These are phyloP conservation scores for Sebastes jordani DNA, from an alignment of 2,797 vertebrate genomes.

Conservation along the genomic window DNA sequence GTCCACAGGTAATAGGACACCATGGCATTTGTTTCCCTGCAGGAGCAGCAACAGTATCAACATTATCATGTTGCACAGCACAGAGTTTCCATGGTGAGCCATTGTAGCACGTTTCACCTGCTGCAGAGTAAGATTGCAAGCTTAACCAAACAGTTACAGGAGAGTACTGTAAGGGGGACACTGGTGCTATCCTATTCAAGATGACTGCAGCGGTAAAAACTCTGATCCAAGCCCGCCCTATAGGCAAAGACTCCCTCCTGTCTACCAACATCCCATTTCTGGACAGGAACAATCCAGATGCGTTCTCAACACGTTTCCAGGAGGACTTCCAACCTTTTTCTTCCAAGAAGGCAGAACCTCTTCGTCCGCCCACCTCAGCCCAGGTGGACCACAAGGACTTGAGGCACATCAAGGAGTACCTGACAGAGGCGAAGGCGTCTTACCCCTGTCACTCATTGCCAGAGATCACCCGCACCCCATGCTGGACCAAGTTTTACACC, in stretches of 20 bases:
- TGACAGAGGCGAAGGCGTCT: constrained; percentile 11
- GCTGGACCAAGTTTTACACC: constrained; percentile 13
- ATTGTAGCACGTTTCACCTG: constrained; percentile 37
- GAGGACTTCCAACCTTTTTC: constrained; percentile 20
- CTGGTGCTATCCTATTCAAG: background rate
- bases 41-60: constrained; percentile 40
- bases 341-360: background rate
- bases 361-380: background rate
- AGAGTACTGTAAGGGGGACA: background rate
- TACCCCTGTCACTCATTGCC: constrained; percentile 12
- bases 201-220: constrained; percentile 22
- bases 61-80: constrained; percentile 49
- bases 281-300: background rate
- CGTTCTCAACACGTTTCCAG: constrained; percentile 29
- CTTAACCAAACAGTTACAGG: background rate
- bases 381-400: constrained; percentile 41
- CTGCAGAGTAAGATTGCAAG: background rate
- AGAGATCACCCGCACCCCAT: background rate
- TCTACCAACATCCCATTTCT: constrained; percentile 45
- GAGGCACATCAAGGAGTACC: constrained; percentile 18
- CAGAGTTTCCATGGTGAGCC: constrained; percentile 56
- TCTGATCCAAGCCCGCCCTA: background rate
- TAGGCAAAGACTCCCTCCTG: constrained; percentile 3
- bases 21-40: constrained; percentile 6
- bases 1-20: constrained; percentile 37